These are phyloP conservation scores for Ceratitis capitata DNA, from an alignment of 1,140 invertebrate species.

Conservation along the genomic window DNA sequence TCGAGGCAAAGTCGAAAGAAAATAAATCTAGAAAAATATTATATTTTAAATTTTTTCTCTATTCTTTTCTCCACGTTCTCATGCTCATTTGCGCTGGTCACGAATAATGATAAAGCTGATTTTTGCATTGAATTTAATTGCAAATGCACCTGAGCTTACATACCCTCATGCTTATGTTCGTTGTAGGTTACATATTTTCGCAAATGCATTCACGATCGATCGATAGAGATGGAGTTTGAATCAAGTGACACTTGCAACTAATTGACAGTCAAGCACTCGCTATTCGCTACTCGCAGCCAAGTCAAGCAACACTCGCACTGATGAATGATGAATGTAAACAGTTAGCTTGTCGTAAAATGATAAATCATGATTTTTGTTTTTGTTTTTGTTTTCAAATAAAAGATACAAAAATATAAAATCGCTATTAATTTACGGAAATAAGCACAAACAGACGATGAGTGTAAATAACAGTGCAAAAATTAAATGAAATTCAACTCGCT, in stretches of 20 bases:
- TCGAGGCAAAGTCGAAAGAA: background rate
- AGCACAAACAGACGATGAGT: background rate
- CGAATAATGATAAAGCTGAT: background rate
- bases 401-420: background rate
- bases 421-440: slow-evolving; percentile 13
- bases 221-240: background rate
- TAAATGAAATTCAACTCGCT: slow-evolving; percentile 8
- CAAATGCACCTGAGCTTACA: background rate
- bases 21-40: background rate
- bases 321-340: background rate
- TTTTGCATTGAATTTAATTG: background rate
- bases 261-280: background rate
- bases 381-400: too few relatives aligned
- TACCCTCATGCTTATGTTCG: background rate
- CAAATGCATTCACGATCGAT: background rate
- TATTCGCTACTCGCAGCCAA: too few relatives aligned
- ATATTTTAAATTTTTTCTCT: background rate
- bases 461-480: background rate
- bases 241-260: slow-evolving; percentile 20
- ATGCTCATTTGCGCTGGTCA: slow-evolving; percentile 15
- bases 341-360: too few relatives aligned
- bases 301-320: background rate
- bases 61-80: background rate
- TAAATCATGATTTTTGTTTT: too few relatives aligned
- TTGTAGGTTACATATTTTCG: background rate